phyloP scores from a whole-genome alignment of 2,888 invertebrate genomes.

The Nymphalis urticae region DNA sequence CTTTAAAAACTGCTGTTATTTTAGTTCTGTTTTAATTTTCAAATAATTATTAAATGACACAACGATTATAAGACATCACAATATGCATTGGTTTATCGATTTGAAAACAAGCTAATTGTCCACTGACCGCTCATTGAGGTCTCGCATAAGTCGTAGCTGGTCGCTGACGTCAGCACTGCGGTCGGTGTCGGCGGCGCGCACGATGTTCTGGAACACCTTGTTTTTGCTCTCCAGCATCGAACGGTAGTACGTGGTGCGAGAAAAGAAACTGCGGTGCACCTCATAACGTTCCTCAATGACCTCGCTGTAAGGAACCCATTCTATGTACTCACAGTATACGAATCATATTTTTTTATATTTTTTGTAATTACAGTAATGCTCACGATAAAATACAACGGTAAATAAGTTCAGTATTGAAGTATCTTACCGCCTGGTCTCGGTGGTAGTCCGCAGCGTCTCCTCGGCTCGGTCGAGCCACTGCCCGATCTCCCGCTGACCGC shows the following conservation, averaged over 20 bases:
- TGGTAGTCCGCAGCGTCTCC: constrained; percentile 79
- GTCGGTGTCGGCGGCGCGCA: constrained; percentile 88
- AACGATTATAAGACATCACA: too few species aligned
- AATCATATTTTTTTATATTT: not conserved
- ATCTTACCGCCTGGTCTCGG: constrained; percentile 66
- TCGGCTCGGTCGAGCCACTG: constrained; percentile 94
- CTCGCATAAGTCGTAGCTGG: constrained; percentile 86
- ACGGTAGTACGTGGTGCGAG: constrained; percentile 93
- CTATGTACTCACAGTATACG: not conserved
- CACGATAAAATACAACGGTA: too few species aligned
- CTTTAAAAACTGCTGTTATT: not conserved
- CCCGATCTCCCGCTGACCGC: constrained; percentile 91
- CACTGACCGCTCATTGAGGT: constrained; percentile 86
- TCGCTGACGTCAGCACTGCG: constrained; percentile 88
- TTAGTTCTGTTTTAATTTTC: too few species aligned
- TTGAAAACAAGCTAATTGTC: too few species aligned
- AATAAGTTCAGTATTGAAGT: too few species aligned
- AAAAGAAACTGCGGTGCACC: constrained; percentile 92
- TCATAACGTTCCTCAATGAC: constrained; percentile 88
- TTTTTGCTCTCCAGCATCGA: constrained; percentile 97
- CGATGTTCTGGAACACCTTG: constrained; percentile 93
- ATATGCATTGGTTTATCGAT: too few species aligned
- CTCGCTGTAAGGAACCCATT: constrained; percentile 74
- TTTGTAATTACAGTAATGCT: not conserved
- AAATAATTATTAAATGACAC: too few species aligned